These are phyloP conservation scores for Dendrolimus pini DNA, from an alignment of 2,888 invertebrate genomes.

Conservation along the genomic window DNA sequence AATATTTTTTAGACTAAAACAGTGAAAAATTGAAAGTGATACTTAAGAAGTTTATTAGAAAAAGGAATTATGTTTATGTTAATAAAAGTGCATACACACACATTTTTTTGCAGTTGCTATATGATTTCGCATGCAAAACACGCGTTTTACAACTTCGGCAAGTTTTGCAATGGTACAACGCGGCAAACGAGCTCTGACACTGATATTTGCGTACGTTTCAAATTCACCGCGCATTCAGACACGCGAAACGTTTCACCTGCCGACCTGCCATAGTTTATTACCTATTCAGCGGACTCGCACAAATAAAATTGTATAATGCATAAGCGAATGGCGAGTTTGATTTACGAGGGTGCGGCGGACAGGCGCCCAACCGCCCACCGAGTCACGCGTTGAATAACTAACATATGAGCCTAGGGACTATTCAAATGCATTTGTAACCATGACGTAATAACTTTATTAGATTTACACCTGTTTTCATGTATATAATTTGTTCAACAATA, in stretches of 20 bases:
- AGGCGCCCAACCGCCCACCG: constrained; percentile 26
- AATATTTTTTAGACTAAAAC: too few relatives aligned
- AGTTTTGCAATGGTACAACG: constrained; percentile 8
- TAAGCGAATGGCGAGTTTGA: constrained; percentile 75
- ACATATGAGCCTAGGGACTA: constrained; percentile 48
- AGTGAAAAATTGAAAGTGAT: too few relatives aligned
- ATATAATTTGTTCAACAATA: too few relatives aligned
- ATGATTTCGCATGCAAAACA: neutral
- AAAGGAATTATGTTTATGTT: too few relatives aligned
- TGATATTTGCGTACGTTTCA: constrained; percentile 59
- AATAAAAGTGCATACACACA: too few relatives aligned
- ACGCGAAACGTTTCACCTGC: constrained; percentile 67
- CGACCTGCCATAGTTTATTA: constrained; percentile 74
- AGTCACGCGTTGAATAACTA: constrained; percentile 71
- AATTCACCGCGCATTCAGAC: constrained; percentile 59
- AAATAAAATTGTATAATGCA: constrained; percentile 78
- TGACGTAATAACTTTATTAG: neutral
- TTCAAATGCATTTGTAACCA: constrained; percentile 46
- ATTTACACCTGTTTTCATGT: too few relatives aligned
- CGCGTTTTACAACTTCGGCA: neutral
- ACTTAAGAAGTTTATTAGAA: too few relatives aligned
- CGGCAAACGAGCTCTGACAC: constrained; percentile 22
- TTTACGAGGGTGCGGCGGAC: constrained; percentile 61
- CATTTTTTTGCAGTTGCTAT: neutral
- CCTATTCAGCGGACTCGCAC: constrained; percentile 74